These are phyloP conservation scores for Callyntrura sp. DNA, from an alignment of 2,888 invertebrate genomes.

Conservation along the genomic window DNA sequence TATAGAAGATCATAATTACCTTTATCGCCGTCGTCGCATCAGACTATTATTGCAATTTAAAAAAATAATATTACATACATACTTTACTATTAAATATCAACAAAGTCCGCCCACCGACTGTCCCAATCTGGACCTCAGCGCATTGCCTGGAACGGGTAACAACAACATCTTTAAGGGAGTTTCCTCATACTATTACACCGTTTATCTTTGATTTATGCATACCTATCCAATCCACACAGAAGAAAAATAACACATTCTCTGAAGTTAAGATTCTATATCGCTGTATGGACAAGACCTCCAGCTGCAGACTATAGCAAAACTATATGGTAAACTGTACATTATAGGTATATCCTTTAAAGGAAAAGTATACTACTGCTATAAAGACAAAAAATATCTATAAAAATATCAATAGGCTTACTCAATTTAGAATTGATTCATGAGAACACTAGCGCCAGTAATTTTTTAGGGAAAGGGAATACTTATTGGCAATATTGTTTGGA, in stretches of 20 bases:
- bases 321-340: too few relatives aligned
- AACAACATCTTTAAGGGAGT: conserved; percentile 42
- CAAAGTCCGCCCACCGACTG: conserved; percentile 68
- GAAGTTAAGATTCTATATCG: too few relatives aligned
- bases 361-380: too few relatives aligned
- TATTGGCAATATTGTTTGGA: conserved; percentile 42
- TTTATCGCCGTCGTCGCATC: conserved; percentile 20
- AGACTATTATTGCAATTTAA: conserved; percentile 42
- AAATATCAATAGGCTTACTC: not conserved
- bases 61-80: conserved; percentile 21
- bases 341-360: too few relatives aligned
- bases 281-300: too few relatives aligned
- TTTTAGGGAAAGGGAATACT: not conserved
- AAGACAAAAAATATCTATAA: not conserved
- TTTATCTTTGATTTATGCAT: conserved; percentile 14
- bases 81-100: conserved; percentile 40
- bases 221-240: not conserved
- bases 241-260: too few relatives aligned
- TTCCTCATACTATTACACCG: not conserved
- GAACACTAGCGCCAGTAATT: conserved; percentile 27
- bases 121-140: conserved; percentile 44
- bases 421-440: not conserved
- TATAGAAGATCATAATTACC: not conserved
- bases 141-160: conserved; percentile 32
- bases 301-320: too few relatives aligned